Evolutionary conservation across 2,888 invertebrate species (phyloP), one percentile per base, ranked within the genome.

Genomic region (Actias luna): DNA sequence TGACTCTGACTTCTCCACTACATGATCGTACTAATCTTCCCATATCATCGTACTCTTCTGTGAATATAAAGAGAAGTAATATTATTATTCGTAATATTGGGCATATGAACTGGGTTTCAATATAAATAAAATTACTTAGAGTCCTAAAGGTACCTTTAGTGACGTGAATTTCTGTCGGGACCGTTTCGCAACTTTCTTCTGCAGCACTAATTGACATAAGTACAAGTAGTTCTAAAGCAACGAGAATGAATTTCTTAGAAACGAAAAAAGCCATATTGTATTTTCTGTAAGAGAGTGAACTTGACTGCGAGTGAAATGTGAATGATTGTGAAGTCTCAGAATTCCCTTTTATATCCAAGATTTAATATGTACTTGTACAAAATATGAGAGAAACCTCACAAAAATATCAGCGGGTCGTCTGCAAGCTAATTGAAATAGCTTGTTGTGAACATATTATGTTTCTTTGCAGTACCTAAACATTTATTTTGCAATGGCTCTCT

Each of bases 31-130:
- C 93, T 74, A 98, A 91, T 71, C 96, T 93, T n/a, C 98, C 98
- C 75, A 96, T 90, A 69, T 97, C 97, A 77, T 97, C 96, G 78
- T 96, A 98, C 84, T 98, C 98, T 91, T 98, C 98, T 97, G 89
- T 39, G 80, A 83, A 64, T 55, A 64, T 67, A 65, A 60, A 52
- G 33, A 63, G 64, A 52, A 61, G 57, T 42, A 65, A 52, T 52
- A n/a, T 33, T n/a, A n/a, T n/a, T 42, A 16, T 25, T 50, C 22
- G 4, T 25, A 18, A 18, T 5, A 16, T 42, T 1, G 42, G 2
- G 1, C 18, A 18, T 42, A 18, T 42, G 22, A 50, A 50, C 2
- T 10, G 1, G 22, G 22, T 22, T 46, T 1, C 22, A 46, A 25
- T 12, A 50, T 25, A 8, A 8, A 25, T 50, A 12, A 16, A 25